These are phyloP conservation scores for Odontamblyopus rebecca DNA, from an alignment of 2,797 vertebrate genomes.

Conservation along the genomic window DNA sequence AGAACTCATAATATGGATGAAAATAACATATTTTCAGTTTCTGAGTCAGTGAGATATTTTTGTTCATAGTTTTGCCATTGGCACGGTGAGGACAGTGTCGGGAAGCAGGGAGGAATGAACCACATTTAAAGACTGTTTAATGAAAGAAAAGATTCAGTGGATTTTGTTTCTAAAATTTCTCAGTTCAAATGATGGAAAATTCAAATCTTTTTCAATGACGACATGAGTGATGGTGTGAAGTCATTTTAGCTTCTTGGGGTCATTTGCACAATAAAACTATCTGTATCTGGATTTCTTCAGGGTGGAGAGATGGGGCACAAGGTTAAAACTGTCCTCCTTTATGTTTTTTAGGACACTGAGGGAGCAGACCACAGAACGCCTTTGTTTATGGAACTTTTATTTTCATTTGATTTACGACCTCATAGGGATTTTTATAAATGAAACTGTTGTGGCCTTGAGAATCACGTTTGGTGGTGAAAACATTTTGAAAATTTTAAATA, in stretches of 20 bases:
- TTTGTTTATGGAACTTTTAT: conserved; percentile 31
- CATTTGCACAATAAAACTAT: too few relatives aligned
- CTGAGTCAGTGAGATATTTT: conserved; percentile 26
- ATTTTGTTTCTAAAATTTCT: too few relatives aligned
- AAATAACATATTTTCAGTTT: conserved; percentile 1
- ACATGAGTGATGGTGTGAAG: too few relatives aligned
- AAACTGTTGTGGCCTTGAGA: not conserved
- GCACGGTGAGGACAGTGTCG: conserved; percentile 11
- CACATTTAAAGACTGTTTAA: not conserved
- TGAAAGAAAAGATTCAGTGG: too few relatives aligned
- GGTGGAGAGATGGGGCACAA: conserved; percentile 6
- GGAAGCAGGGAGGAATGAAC: conserved; percentile 26
- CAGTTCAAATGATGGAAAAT: too few relatives aligned
- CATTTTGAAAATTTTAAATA: too few relatives aligned
- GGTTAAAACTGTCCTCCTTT: not conserved
- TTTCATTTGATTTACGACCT: conserved; percentile 32
- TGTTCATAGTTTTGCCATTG: conserved; percentile 27
- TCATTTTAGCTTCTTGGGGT: too few relatives aligned
- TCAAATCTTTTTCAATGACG: too few relatives aligned
- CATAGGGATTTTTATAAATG: conserved; percentile 1
- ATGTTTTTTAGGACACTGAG: conserved; percentile 31
- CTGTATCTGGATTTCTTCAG: not conserved
- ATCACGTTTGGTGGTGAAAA: too few relatives aligned
- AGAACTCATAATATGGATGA: not conserved
- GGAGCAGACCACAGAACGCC: conserved; percentile 24